These are phyloP conservation scores for Azorinus chamasolen DNA, from an alignment of 2,888 invertebrate species.

Conservation along the genomic window DNA sequence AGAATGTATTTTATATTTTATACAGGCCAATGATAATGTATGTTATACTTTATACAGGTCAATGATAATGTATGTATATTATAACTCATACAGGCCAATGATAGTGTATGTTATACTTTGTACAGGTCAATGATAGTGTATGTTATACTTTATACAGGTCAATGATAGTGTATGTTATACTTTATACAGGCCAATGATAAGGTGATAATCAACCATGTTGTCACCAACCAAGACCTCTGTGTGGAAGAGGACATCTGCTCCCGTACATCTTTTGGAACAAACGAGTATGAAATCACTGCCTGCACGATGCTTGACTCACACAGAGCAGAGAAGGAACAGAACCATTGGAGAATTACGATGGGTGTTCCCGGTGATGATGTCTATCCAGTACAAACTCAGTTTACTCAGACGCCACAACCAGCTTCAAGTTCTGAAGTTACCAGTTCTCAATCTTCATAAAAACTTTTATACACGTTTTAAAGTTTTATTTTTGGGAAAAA, in stretches of 20 bases:
- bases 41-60: too few species aligned
- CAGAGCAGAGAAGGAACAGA: slow-evolving; percentile 83
- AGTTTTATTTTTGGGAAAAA: too few species aligned
- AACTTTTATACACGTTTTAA: too few species aligned
- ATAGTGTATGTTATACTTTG: too few species aligned
- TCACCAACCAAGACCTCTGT: slow-evolving; percentile 83
- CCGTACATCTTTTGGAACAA: slow-evolving; percentile 82
- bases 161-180: too few species aligned
- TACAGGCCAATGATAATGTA: too few species aligned
- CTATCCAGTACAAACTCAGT: slow-evolving; percentile 61
- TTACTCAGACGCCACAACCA: not conserved
- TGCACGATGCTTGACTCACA: slow-evolving; percentile 84
- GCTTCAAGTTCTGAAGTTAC: not conserved
- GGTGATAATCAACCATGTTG: slow-evolving; percentile 82
- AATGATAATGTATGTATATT: too few species aligned
- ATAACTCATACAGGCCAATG: too few species aligned
- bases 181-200: slow-evolving; percentile 83
- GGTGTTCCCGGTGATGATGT: slow-evolving; percentile 79
- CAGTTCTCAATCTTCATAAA: too few species aligned
- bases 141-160: too few species aligned
- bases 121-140: too few species aligned
- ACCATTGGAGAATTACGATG: slow-evolving; percentile 84
- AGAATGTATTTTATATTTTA: too few species aligned
- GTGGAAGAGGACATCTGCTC: slow-evolving; percentile 79
- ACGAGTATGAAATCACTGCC: slow-evolving; percentile 84